These are phyloP conservation scores for Caradrina kadenii DNA, from an alignment of 2,888 invertebrate species.

Conservation along the genomic window DNA sequence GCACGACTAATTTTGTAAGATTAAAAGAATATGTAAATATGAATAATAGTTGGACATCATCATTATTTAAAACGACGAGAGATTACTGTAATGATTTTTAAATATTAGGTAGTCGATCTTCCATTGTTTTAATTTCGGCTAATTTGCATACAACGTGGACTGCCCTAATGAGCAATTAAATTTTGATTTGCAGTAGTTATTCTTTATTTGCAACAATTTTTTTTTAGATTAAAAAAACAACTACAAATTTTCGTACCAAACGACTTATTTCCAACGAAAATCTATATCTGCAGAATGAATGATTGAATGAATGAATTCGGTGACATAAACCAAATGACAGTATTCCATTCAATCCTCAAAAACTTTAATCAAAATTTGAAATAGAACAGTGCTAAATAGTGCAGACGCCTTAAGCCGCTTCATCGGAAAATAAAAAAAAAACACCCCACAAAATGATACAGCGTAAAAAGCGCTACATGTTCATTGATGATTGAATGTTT, in stretches of 20 bases:
- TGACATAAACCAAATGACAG: too few relatives aligned
- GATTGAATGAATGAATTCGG: too few relatives aligned
- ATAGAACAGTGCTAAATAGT: not conserved
- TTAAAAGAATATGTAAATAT: not conserved
- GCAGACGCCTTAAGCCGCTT: conserved; percentile 8
- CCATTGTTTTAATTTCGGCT: conserved; percentile 4
- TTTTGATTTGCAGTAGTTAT: not conserved
- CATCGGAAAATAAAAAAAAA: not conserved
- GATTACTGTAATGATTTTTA: not conserved
- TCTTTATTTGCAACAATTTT: not conserved
- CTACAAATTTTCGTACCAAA: too few relatives aligned
- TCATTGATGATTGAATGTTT: conserved; percentile 52
- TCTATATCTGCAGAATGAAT: too few relatives aligned
- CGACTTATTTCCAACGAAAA: too few relatives aligned
- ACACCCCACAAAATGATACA: not conserved
- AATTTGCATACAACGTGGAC: conserved; percentile 8
- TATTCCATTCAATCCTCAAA: too few relatives aligned
- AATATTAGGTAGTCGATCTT: not conserved
- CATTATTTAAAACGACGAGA: not conserved
- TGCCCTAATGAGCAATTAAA: not conserved
- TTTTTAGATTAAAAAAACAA: too few relatives aligned
- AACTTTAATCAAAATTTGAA: not conserved
- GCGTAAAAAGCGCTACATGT: conserved; percentile 21
- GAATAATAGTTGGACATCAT: not conserved
- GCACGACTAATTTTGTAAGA: too few relatives aligned